Evolutionary conservation across 2,797 vertebrate genomes (phyloP).

Genomic region (Gobio occitaniae): DNA sequence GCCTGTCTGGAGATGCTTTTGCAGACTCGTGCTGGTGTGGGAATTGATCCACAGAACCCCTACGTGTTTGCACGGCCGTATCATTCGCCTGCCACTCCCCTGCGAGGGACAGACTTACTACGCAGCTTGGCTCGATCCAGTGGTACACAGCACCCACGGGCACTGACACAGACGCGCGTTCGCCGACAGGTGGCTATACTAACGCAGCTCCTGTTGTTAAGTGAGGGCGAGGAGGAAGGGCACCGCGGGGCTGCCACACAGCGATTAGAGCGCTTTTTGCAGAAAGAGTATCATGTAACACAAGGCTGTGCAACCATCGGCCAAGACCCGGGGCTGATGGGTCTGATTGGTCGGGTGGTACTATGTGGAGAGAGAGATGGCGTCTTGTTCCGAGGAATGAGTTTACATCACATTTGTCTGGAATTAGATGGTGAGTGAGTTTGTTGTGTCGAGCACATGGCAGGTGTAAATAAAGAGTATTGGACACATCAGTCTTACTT

Average conservation of each 20-base stretch:
- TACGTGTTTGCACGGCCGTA: conserved; percentile 82
- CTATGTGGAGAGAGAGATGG: conserved; percentile 83
- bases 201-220: conserved; percentile 81
- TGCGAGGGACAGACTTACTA: conserved; percentile 82
- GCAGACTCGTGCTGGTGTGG: conserved; percentile 79
- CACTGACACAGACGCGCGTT: conserved; percentile 80
- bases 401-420: conserved; percentile 84
- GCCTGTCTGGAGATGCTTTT: conserved; percentile 81
- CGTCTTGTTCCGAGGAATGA: conserved; percentile 84
- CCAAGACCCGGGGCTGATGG: conserved; percentile 83
- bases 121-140: conserved; percentile 81
- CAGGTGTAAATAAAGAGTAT: neutral
- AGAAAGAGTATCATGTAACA: conserved; percentile 83
- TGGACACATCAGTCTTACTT: conserved; percentile 3
- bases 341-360: conserved; percentile 80
- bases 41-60: conserved; percentile 79
- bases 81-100: conserved; percentile 82
- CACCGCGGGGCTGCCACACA: conserved; percentile 73
- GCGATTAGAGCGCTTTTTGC: conserved; percentile 80
- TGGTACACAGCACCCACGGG: conserved; percentile 79
- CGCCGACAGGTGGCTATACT: conserved; percentile 83
- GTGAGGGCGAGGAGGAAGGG: conserved; percentile 79
- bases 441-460: conserved; percentile 13
- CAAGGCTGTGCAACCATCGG: conserved; percentile 81
- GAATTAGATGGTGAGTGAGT: conserved; percentile 78